Percentiles rank a stretch among this genome's conserved stretches.
Evolutionary conservation across 2,888 invertebrate genomes (phyloP).

Genomic region (Sclerodermus sp.): DNA sequence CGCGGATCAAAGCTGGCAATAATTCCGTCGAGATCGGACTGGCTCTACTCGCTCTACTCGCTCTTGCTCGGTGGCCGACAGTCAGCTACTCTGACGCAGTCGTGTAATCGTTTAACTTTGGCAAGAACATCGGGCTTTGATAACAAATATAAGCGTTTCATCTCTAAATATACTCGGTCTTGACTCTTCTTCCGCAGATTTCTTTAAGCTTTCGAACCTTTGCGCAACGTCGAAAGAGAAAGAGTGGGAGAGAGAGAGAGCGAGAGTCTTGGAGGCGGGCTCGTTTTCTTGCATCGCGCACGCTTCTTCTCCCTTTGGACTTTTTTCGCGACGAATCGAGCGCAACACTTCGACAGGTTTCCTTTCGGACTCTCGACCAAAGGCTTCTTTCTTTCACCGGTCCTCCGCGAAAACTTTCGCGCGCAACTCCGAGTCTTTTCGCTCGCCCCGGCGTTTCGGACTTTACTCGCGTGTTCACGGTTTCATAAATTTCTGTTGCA

Average conservation of each 20-base stretch:
- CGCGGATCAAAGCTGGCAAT: no score
- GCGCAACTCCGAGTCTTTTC: conserved; percentile 2
- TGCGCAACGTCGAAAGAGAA: background rate
- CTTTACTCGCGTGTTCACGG: conserved; percentile 1
- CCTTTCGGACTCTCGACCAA: conserved; percentile 23
- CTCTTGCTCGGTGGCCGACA: no score
- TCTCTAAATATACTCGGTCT: no score
- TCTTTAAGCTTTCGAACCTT: background rate
- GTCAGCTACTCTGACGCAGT: no score
- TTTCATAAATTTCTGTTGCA: conserved; percentile 30
- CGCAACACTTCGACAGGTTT: conserved; percentile 24
- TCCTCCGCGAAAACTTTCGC: conserved; percentile 17
- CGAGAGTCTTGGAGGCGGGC: no score
- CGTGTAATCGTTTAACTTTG: no score
- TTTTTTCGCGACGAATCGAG: conserved; percentile 21
- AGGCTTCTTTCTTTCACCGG: conserved; percentile 20
- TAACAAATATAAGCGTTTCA: no score
- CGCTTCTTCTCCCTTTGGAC: background rate
- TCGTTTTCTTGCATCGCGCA: no score
- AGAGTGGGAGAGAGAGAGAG: no score
- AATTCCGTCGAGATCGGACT: no score
- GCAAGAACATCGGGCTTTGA: no score
- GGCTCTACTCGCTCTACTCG: no score
- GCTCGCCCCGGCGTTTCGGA: background rate
- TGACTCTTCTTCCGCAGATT: background rate